Evolutionary conservation across 2,888 invertebrate species (phyloP), one percentile per base, ranked within the genome.

Genomic region (Invenusta paracnida): DNA sequence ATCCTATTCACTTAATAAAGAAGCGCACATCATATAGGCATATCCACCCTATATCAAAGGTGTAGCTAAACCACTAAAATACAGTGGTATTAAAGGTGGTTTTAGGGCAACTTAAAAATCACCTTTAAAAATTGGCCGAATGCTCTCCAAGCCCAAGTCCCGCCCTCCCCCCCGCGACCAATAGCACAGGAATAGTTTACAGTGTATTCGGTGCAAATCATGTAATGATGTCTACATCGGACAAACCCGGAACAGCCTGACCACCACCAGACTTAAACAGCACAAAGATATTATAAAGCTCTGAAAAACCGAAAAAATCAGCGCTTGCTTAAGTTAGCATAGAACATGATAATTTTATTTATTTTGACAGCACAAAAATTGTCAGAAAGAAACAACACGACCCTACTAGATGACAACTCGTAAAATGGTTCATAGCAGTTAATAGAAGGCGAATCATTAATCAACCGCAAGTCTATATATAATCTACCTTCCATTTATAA

Each of bases 211-310:
- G 25, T 73, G 73, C 25, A 73, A 23, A 73, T 73, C 73, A 13
- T n/a, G 25, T 73, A 25, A 73, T 2, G 73, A 73, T 25, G 73
- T 73, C 73, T 73, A 73, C 73, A 73, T 25, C 27, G 25, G 73
- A 73, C 73, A 73, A 73, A 73, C 73, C 23, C 25, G 73, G 73
- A 73, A 73, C 27, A 73, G 73, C 73, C 73, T 73, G 73, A n/a
- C 73, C 25, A n/a, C n/a, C n/a, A 73, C 73, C 27, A 73, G 73
- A 73, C 73, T 73, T n/a, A 73, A 73, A n/a, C 73, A 73, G 73
- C 73, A 23, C 48, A 5, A 23, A 25, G 73, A n/a, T 25, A 23
- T 13, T 23, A 73, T 73, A 73, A 73, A 23, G 73, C 73, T 73
- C 2, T 5, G 73, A 23, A 25, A 73, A 73, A 5, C 27, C 11